Evolutionary conservation across 2,113 vertebrate genomes (phyloP).

Genomic region (Antechinus stuartii): DNA sequence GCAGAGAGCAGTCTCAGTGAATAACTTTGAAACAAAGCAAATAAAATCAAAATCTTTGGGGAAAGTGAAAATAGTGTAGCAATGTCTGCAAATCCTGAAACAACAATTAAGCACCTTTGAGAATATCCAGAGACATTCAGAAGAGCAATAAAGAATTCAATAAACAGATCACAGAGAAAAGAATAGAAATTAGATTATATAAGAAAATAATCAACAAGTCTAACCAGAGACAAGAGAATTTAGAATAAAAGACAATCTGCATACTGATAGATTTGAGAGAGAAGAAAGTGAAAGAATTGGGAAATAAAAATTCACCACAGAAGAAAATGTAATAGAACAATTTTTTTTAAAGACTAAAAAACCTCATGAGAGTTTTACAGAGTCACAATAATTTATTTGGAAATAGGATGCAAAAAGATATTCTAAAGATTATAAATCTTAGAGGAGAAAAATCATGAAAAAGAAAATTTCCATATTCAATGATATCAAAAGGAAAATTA

Average conservation of each 20-base stretch:
- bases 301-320: background rate
- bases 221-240: background rate
- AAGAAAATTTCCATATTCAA: background rate
- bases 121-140: background rate
- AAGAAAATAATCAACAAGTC: background rate
- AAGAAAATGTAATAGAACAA: background rate
- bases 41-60: background rate
- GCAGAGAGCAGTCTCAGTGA: background rate
- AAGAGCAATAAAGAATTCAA: background rate
- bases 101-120: background rate
- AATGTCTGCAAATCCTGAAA: background rate
- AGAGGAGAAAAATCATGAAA: background rate
- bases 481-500: background rate
- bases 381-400: background rate
- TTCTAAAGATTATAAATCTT: background rate
- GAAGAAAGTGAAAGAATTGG: background rate
- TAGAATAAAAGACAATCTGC: background rate
- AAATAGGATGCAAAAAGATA: background rate
- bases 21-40: background rate
- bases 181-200: background rate
- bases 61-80: background rate
- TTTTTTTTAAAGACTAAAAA: background rate
- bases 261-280: background rate
- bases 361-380: background rate
- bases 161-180: background rate